Percentiles rank a stretch among this genome's conserved stretches.
phyloP scores from a whole-genome alignment of 2,888 invertebrate genomes.

The Phorcus lineatus region DNA sequence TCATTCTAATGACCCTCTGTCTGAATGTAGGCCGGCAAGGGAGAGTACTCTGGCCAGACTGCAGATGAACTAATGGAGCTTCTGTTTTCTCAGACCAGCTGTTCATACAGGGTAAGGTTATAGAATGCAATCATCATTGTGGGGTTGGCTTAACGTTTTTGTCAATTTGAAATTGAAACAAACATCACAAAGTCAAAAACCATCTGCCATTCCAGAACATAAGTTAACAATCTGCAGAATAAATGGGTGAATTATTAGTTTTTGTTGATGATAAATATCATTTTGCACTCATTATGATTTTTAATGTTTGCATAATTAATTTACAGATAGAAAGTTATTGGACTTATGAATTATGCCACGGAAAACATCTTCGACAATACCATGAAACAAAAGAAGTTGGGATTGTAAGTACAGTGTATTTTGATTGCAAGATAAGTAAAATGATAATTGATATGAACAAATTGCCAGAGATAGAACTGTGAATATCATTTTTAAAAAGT shows the following conservation, averaged over 20 bases:
- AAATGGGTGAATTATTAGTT: too few species aligned
- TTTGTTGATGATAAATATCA: too few species aligned
- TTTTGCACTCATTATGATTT: not conserved
- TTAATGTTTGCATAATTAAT: too few species aligned
- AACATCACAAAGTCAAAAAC: too few species aligned
- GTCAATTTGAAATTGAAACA: too few species aligned
- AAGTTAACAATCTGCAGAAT: too few species aligned
- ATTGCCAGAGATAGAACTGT: not conserved
- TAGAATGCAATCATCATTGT: too few species aligned
- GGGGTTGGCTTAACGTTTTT: too few species aligned
- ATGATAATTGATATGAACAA: not conserved
- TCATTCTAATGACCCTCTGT: not conserved
- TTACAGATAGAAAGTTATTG: slow-evolving; percentile 82
- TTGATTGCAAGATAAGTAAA: not conserved
- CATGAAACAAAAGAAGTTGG: slow-evolving; percentile 95
- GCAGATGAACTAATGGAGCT: slow-evolving; percentile 87
- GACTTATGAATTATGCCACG: slow-evolving; percentile 98
- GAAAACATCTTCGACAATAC: slow-evolving; percentile 91
- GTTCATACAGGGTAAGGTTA: slow-evolving; percentile 83
- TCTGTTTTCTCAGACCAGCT: slow-evolving; percentile 86
- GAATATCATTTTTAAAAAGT: not conserved
- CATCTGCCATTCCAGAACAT: too few species aligned
- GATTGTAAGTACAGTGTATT: slow-evolving; percentile 79
- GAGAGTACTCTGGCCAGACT: slow-evolving; percentile 80
- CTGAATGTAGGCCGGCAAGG: slow-evolving; percentile 43